A percentile compares a stretch with the other conserved stretches of the same genome.
phyloP scores from a whole-genome alignment of 2,113 vertebrate genomes.

The Vidua macroura region DNA sequence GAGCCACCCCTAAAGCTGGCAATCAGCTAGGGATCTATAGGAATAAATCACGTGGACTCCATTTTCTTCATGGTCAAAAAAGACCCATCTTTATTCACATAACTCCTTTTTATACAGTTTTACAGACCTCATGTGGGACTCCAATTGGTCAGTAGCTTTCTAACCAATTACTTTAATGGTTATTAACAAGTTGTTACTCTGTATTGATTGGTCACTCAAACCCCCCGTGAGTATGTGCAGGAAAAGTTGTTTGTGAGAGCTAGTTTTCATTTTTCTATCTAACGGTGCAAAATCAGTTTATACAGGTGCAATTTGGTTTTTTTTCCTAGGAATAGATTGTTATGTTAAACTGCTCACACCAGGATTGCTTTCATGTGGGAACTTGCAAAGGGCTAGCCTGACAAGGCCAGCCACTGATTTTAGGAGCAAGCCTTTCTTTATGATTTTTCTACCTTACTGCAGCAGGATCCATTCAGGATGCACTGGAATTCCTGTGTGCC shows the following conservation, averaged over 20 bases:
- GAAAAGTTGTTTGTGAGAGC: not conserved
- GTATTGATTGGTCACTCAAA: not conserved
- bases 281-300: not conserved
- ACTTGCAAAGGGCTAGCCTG: not conserved
- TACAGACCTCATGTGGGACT: not conserved
- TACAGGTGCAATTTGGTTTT: not conserved
- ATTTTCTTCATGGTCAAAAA: not conserved
- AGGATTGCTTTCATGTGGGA: not conserved
- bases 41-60: not conserved
- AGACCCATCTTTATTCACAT: not conserved
- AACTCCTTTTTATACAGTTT: not conserved
- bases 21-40: not conserved
- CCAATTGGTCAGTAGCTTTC: not conserved
- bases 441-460: not conserved
- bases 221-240: rapidly evolving
- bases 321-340: not conserved
- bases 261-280: not conserved
- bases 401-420: not conserved
- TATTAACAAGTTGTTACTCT: not conserved
- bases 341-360: not conserved
- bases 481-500: not conserved
- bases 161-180: not conserved
- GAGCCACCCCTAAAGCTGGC: not conserved
- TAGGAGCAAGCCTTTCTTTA: not conserved
- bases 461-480: not conserved